These are phyloP conservation scores for Poeciliopsis retropinna DNA, from an alignment of 2,113 vertebrate genomes.

Conservation along the genomic window DNA sequence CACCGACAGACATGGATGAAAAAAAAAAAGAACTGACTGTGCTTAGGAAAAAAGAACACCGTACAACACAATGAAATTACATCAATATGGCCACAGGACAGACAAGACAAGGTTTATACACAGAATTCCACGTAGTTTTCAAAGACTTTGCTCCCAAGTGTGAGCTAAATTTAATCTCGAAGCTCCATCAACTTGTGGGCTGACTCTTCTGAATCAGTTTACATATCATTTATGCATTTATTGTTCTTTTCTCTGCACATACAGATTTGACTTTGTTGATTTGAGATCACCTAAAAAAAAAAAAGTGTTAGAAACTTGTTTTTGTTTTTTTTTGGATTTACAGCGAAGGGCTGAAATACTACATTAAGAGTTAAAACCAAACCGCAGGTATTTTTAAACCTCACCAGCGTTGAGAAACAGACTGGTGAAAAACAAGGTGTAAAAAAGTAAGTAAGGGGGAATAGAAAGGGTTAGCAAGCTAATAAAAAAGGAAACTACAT, in stretches of 20 bases:
- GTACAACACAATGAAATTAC: constrained; percentile 23
- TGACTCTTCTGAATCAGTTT: background rate
- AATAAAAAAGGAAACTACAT: background rate
- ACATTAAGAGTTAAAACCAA: too few species aligned
- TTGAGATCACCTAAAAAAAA: too few species aligned
- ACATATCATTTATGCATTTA: too few species aligned
- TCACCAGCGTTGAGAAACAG: too few species aligned
- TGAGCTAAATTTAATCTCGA: background rate
- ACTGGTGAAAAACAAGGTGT: too few species aligned
- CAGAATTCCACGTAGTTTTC: constrained; percentile 1
- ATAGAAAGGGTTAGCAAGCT: background rate
- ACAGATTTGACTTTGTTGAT: too few species aligned
- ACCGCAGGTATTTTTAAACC: too few species aligned
- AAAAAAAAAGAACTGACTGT: constrained; percentile 3
- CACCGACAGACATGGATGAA: constrained; percentile 37
- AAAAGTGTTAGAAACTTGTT: too few species aligned
- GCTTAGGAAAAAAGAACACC: background rate
- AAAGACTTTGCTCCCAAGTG: background rate
- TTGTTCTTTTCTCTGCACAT: too few species aligned
- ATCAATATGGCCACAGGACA: constrained; percentile 30
- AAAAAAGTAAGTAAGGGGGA: background rate
- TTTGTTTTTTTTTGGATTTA: too few species aligned
- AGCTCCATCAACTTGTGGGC: background rate
- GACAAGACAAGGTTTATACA: constrained; percentile 25
- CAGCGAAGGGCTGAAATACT: too few species aligned